Base-by-base conservation (phyloP, 2,113 vertebrate genomes). In the Pluvianellus socialis region DNA sequence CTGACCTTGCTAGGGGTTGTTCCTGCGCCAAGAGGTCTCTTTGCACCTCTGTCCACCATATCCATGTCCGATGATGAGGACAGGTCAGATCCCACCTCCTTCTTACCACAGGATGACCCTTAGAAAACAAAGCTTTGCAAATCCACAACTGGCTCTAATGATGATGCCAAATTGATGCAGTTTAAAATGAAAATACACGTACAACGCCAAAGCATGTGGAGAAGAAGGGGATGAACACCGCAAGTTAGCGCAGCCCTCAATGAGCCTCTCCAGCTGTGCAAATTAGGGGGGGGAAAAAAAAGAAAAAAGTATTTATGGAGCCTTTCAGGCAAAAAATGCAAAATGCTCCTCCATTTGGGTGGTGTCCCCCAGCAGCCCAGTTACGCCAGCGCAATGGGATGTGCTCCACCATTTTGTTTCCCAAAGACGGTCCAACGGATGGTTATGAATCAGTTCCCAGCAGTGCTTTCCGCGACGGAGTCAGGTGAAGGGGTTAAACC, bases 401-500 rank as follows among this genome's bases (percentile, higher is more conserved):
- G 9, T 30, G 44, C 62, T 47, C 40, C 68, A 61, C 16, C 9
- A 5, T 9, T 45, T 77, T 14, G 27, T 9, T 42, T 53, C 79
- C 67, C 35, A 33, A 81, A 59, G 74, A 62, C 55, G 67, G 18
- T 18, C 55, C 76, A 19, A 6, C 45, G 28, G 38, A 11, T 24
- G 72, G 24, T 40, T 3, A 14, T 0, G 9, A 73, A 73, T 22
- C 72, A 3, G 56, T 12, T 67, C 74, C 52, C 6, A 0, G 3
- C 2, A 9, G 55, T 30, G 23, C 56, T 20, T n/a, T 11, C 70
- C 0, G 71, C 97, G 96, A 17, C 19, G 8, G 74, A 92, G 70
- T 44, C 96, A 76, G 95, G 94, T 47, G 97, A 97, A 98, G 95
- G 98, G 98, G 98, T 98, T 98, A 98, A 98, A 98, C 62, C 97